These are phyloP conservation scores for Esox lucius DNA, from an alignment of 2,797 vertebrate genomes.

Conservation along the genomic window DNA sequence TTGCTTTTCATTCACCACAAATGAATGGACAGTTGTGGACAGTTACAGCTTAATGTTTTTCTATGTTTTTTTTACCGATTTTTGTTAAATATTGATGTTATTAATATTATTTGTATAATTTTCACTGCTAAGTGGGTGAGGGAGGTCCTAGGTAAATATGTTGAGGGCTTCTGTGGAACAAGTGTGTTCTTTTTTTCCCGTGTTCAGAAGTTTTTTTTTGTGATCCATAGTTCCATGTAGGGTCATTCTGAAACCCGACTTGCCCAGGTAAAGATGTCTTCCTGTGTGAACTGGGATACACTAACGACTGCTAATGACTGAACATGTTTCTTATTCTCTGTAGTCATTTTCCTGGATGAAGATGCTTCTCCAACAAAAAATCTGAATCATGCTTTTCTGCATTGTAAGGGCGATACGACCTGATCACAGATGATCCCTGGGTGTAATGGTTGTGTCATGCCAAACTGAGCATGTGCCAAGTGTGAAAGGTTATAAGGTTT, in stretches of 20 bases:
- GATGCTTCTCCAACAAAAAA: too few relatives aligned
- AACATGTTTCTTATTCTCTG: conserved; percentile 49
- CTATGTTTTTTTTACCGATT: conserved; percentile 69
- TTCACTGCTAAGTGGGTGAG: conserved; percentile 47
- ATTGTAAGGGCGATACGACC: too few relatives aligned
- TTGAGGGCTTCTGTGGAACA: conserved; percentile 39
- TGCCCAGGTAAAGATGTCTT: conserved; percentile 56
- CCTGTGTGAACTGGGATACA: conserved; percentile 55
- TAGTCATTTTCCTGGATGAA: neutral
- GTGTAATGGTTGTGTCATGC: too few relatives aligned
- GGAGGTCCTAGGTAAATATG: conserved; percentile 40
- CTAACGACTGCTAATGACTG: conserved; percentile 50
- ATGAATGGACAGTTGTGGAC: conserved; percentile 57
- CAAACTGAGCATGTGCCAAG: too few relatives aligned
- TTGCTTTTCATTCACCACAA: conserved; percentile 35
- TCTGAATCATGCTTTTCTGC: too few relatives aligned
- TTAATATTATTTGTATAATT: conserved; percentile 52
- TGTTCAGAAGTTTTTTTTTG: conserved; percentile 34
- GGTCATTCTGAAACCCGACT: conserved; percentile 40
- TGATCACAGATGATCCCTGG: too few relatives aligned
- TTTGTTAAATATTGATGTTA: conserved; percentile 56
- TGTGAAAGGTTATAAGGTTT: too few relatives aligned
- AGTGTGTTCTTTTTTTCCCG: conserved; percentile 23
- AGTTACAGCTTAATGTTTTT: conserved; percentile 66
- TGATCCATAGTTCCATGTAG: conserved; percentile 29